Evolutionary conservation across 2,888 invertebrate species (phyloP).

Genomic region (Gordius sp.): DNA sequence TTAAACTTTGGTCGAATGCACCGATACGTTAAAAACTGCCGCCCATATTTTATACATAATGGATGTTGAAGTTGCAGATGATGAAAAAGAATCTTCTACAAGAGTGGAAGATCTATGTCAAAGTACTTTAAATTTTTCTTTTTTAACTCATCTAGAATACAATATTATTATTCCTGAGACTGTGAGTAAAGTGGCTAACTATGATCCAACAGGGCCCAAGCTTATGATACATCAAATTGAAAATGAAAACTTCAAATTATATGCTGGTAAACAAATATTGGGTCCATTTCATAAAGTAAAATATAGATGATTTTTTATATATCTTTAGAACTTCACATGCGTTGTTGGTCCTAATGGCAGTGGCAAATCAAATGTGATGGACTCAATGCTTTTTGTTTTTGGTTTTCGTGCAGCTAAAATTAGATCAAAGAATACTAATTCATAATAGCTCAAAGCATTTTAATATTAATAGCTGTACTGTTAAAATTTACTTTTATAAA

Average conservation of each 20-base stretch:
- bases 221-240: conserved; percentile 66
- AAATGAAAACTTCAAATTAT: conserved; percentile 84
- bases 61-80: no score
- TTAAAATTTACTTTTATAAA: conserved; percentile 55
- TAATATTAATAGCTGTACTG: conserved; percentile 49
- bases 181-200: conserved; percentile 31
- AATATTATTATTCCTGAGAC: conserved; percentile 27
- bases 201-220: conserved; percentile 49
- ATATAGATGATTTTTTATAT: conserved; percentile 12
- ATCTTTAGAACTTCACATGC: conserved; percentile 61
- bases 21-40: no score
- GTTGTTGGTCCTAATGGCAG: conserved; percentile 96
- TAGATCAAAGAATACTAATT: conserved; percentile 71
- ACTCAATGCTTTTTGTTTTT: conserved; percentile 94
- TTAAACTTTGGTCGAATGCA: no score
- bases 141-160: no score
- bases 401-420: conserved; percentile 83
- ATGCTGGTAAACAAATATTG: conserved; percentile 49
- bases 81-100: no score
- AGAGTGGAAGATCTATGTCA: no score
- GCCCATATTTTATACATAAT: no score
- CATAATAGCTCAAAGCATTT: conserved; percentile 59
- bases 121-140: no score
- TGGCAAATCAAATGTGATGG: conserved; percentile 94
- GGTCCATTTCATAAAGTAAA: conserved; percentile 81